Percentiles rank a stretch among this genome's conserved stretches.
Evolutionary conservation across 2,888 invertebrate genomes (phyloP).

Genomic region (Lapara coniferarum): DNA sequence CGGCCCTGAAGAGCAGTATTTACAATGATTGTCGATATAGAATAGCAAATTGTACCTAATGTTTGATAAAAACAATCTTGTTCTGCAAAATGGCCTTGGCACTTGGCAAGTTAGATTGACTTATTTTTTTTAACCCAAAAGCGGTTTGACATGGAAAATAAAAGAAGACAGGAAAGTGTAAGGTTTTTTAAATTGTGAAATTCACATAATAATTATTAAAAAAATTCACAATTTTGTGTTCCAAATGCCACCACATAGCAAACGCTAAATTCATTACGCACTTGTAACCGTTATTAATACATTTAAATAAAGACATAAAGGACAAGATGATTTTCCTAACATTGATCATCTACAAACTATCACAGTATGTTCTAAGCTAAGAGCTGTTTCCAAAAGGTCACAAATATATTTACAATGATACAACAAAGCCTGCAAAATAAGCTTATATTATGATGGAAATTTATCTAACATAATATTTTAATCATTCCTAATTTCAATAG

Average conservation of each 20-base stretch:
- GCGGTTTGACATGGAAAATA: too few species aligned
- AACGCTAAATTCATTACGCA: background rate
- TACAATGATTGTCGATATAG: background rate
- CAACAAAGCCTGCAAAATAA: background rate
- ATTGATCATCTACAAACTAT: constrained; percentile 43
- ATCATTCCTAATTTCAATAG: background rate
- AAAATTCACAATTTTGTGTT: background rate
- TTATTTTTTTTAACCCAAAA: too few species aligned
- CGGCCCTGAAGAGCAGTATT: background rate
- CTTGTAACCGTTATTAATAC: background rate
- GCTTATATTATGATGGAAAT: background rate
- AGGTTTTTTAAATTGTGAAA: too few species aligned
- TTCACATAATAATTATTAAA: too few species aligned
- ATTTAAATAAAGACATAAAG: background rate
- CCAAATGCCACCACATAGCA: background rate
- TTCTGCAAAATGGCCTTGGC: too few species aligned
- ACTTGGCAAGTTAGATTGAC: too few species aligned
- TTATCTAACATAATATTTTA: background rate
- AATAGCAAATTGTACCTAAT: background rate
- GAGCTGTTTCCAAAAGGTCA: constrained; percentile 9
- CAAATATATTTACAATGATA: constrained; percentile 32
- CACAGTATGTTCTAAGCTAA: constrained; percentile 71
- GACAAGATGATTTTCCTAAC: background rate
- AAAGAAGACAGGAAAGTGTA: too few species aligned
- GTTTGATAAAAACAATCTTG: too few species aligned